A percentile compares a stretch with the other conserved stretches of the same genome.
Evolutionary conservation across 2,797 vertebrate genomes (phyloP).

Genomic region (Gymnothorax javanicus): DNA sequence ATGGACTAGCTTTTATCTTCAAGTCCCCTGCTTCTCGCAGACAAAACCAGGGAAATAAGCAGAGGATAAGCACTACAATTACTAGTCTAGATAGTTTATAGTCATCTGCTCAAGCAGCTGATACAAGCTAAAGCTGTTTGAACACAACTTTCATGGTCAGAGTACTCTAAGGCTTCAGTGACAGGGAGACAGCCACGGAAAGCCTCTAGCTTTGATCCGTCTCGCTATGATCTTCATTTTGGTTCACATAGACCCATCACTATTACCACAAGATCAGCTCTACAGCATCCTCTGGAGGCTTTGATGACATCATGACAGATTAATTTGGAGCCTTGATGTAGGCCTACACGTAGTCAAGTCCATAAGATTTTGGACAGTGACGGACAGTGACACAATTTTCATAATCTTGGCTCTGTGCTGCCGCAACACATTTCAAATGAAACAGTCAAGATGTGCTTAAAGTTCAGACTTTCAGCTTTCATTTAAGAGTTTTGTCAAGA

Average conservation of each 20-base stretch:
- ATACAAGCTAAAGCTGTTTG: background rate
- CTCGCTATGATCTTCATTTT: conserved; percentile 15
- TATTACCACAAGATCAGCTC: background rate
- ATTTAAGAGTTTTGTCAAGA: no score
- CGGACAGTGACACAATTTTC: no score
- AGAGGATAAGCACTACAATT: background rate
- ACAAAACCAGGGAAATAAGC: background rate
- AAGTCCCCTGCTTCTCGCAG: background rate
- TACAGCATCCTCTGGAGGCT: background rate
- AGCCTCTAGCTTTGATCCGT: background rate
- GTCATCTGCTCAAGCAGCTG: background rate
- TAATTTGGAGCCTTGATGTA: background rate
- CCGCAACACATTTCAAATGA: no score
- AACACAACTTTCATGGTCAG: conserved; percentile 2
- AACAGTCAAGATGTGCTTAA: no score
- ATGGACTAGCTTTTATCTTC: background rate
- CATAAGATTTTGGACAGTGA: no score
- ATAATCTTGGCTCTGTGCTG: no score
- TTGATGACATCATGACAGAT: background rate
- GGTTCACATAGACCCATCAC: background rate
- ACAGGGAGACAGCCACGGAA: conserved; percentile 6
- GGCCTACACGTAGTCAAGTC: no score
- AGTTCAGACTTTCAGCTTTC: no score
- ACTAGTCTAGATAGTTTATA: background rate
- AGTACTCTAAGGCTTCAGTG: background rate